Base-by-base conservation (phyloP, 2,888 invertebrate species). In the Tetheella fluctuosa region DNA sequence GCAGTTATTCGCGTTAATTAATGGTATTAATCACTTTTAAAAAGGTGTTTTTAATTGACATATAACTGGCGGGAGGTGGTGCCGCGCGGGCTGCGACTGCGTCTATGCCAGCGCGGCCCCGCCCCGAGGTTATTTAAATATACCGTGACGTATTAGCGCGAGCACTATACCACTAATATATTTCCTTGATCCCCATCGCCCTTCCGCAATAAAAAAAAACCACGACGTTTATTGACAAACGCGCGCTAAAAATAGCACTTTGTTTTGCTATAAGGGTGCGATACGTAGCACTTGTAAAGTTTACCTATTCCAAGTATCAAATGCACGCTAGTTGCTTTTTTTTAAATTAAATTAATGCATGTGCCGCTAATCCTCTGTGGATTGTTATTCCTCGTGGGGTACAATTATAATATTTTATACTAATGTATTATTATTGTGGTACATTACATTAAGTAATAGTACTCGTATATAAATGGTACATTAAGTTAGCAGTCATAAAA, bases 151-250 rank as follows among this genome's bases (percentile, higher is more conserved):
- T 86, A 76, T 74, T 63, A 68, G 62, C 76, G 67, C 68, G 28
- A 69, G 68, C 65, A 67, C 65, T 72, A 74, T 71, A 79, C 69
- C 76, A 77, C 77, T 79, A 73, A 69, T 70, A 74, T 64, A 75
- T 77, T 84, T 86, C 88, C 89, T 88, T 84, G 86, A 86, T 87
- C 82, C 80, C 79, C 76, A 81, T 80, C 80, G 85, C 84, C 86
- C 85, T 89, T 87, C 86, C 83, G 78, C 76, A 76, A 70, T 69
- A 68, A 71, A 76, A 73, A 30, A 74, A 72, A 77, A 77, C 70
- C 68, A 73, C 67, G 76, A 70, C 76, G 76, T 79, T 76, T 84
- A 83, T 85, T 81, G 85, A 86, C 85, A 85, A 76, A 77, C 76
- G 73, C 30, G 64, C 28, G 73, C 73, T 76, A 81, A 81, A 83